Evolutionary conservation across 2,888 invertebrate species (phyloP), one percentile per base, ranked within the genome.

Genomic region (Drosophila picticornis): DNA sequence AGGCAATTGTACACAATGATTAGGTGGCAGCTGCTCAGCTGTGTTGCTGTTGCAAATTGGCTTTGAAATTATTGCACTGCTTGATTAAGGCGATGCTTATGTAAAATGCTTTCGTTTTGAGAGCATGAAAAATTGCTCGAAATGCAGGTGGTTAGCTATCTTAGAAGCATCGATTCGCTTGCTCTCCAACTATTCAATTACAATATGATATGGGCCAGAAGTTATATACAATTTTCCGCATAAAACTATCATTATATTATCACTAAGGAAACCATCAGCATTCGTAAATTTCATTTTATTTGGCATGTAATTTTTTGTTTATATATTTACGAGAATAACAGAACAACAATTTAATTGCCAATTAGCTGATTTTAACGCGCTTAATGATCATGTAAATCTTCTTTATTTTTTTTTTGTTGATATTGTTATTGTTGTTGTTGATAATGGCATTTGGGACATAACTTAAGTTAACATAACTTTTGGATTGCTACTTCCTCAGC

Each of bases 1-100:
- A 27, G 32, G 2, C 75, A 59, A 78, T 75, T 75, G 75, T 73
- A 61, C 58, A 65, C 74, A 62, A 48, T 75, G 75, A 72, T 75
- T 78, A 78, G 61, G 27, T 22, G 58, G 51, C 75, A 73, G 67
- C 74, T 60, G 71, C 56, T 76, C 57, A 71, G 52, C 59, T 63
- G 48, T 67, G 52, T 63, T 63, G 74, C 70, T 67, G 52, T 63
- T 63, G 74, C 70, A 57, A 51, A 51, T 68, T 57, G 70, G 40
- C 53, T 66, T 51, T 55, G 32, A 50, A 46, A 62, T 70, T 60
- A 72, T 31, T 59, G 48, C 34, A 19, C 27, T 29, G 27, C 25
- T 66, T 5, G 34, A 40, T 69, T 34, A n/a, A 25, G 32, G 50
- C 50, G 32, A 22, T 32, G 38, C 13, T 40, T 56, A 46, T 70